Base-by-base conservation (phyloP, 2,113 vertebrate genomes). In the Corythoichthys haematopterus region DNA sequence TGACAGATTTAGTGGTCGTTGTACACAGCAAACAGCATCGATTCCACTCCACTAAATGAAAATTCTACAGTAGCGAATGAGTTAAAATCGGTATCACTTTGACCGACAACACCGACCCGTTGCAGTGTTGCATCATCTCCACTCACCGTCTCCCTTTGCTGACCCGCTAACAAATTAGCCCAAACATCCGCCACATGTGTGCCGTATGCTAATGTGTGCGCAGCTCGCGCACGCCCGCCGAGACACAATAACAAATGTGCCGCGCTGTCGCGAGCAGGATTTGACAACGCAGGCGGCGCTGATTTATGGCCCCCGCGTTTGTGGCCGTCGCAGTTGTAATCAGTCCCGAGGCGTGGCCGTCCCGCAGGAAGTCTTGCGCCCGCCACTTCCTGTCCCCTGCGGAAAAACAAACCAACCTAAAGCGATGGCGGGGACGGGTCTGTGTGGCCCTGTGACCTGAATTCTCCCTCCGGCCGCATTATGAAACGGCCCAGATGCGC, bases 201-300 rank as follows among this genome's bases (percentile, higher is more conserved):
- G 6, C 20, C 53, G 40, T 68, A 63, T 43, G 63, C 70, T 78
- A 55, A 82, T 80, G 69, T 71, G 77, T 46, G 15, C 57, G 64
- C 50, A 59, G 37, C 12, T 36, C 37, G 70, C 1, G 37, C 51
- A 28, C 37, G 58, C 58, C 16, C 16, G 63, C 48, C 50, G 15
- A 62, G 81, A 83, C 78, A 83, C 70, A 70, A 86, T 88, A 87
- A 88, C 86, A 86, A 88, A 87, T 90, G 87, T 83, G 83, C 80
- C 63, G 77, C 80, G 58, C 79, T 71, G 87, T 76, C 65, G 80
- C 74, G 77, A 80, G 85, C 81, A 75, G 77, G 77, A 72, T 76
- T 72, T 88, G 84, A 90, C 86, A 88, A 79, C 74, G 80, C 62
- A 73, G 69, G 60, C 60, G 71, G 76, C 71, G 75, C 75, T 90